Evolutionary conservation across 2,888 invertebrate genomes (phyloP).

Genomic region (Sarcophaga caerulescens): DNA sequence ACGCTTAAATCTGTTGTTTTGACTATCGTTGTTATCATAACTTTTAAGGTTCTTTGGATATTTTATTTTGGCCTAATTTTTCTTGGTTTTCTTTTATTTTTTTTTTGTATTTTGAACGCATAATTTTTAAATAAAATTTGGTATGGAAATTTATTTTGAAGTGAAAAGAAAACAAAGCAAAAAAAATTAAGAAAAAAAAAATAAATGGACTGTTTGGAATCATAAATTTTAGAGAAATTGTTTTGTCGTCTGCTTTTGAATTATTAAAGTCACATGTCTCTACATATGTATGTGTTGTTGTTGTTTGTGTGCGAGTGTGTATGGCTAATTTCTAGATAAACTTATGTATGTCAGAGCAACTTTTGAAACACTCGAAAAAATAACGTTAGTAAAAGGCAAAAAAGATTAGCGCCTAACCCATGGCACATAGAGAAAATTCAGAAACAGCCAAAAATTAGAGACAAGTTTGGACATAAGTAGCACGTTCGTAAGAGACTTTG

Average conservation of each 20-base stretch:
- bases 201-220: background rate
- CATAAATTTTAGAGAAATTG: background rate
- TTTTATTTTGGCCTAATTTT: background rate
- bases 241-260: background rate
- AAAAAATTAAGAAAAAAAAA: background rate
- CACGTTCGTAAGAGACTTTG: too few relatives aligned
- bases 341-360: background rate
- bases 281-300: background rate
- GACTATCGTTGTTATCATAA: background rate
- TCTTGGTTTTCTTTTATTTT: background rate
- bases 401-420: too few relatives aligned
- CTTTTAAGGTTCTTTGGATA: background rate
- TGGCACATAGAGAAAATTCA: too few relatives aligned
- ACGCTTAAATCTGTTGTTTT: conserved; percentile 19
- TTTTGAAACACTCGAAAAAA: background rate
- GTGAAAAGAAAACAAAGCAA: too few relatives aligned
- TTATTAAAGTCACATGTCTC: background rate
- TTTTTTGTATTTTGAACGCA: background rate
- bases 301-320: background rate
- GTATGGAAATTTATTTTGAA: background rate
- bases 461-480: too few relatives aligned
- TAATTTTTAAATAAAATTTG: background rate
- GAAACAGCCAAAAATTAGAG: too few relatives aligned
- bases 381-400: background rate
- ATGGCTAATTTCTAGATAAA: background rate